phyloP scores from a whole-genome alignment of 2,888 invertebrate species.

The Leptopilina myrica region DNA sequence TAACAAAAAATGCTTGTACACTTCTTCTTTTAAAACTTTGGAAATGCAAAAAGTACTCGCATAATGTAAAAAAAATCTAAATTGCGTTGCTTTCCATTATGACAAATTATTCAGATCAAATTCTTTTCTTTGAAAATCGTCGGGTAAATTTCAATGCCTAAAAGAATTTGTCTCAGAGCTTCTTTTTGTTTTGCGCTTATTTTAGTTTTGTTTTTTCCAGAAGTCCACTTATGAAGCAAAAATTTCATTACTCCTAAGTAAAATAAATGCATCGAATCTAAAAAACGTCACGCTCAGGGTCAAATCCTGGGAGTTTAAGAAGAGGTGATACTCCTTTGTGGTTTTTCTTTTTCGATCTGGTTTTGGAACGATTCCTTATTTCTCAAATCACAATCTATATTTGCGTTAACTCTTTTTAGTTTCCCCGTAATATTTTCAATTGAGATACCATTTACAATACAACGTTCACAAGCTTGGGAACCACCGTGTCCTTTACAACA shows the following conservation, averaged over 20 bases:
- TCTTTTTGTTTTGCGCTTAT: slow-evolving; percentile 32
- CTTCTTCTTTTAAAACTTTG: slow-evolving; percentile 17
- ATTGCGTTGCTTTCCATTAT: slow-evolving; percentile 58
- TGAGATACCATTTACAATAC: slow-evolving; percentile 42
- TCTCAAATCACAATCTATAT: slow-evolving; percentile 41
- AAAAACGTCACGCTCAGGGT: slow-evolving; percentile 43
- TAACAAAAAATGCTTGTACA: slow-evolving; percentile 52
- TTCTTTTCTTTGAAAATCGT: slow-evolving; percentile 58
- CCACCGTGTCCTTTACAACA: slow-evolving; percentile 47
- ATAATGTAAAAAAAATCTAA: slow-evolving; percentile 53
- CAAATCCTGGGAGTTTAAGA: slow-evolving; percentile 37
- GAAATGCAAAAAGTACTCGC: slow-evolving; percentile 19
- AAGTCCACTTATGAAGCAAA: slow-evolving; percentile 39
- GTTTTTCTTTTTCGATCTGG: slow-evolving; percentile 42
- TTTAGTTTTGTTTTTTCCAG: slow-evolving; percentile 1
- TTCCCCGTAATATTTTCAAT: slow-evolving; percentile 5
- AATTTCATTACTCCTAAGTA: slow-evolving; percentile 40
- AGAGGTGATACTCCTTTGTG: slow-evolving; percentile 44
- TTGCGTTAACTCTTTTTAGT: slow-evolving; percentile 46
- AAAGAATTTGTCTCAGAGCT: slow-evolving; percentile 34
- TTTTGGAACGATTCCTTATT: slow-evolving; percentile 44
- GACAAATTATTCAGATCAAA: no score
- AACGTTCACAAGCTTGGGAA: no score
- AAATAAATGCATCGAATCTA: slow-evolving; percentile 48
- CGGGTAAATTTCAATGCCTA: slow-evolving; percentile 45